These are phyloP conservation scores for Enteromius argenteus DNA, from an alignment of 2,797 vertebrate species.

Conservation along the genomic window DNA sequence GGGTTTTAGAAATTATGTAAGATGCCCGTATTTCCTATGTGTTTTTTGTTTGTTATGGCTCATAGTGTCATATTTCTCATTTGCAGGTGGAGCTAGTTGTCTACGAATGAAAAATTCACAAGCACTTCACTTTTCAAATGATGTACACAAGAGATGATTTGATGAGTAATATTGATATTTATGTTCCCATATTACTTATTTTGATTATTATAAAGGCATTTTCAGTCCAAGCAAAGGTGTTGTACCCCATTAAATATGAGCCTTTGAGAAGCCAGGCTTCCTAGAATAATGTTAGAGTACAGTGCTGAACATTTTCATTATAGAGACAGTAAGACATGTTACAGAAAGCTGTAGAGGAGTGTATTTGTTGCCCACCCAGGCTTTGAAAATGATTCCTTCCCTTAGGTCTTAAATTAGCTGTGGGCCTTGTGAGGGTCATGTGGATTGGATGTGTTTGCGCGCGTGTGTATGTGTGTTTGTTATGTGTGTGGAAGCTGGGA, in stretches of 20 bases:
- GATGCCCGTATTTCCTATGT: slow-evolving; percentile 25
- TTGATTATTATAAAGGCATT: slow-evolving; percentile 8
- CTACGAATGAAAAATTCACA: neutral
- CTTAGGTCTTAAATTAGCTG: slow-evolving; percentile 53
- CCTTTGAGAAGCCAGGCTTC: neutral
- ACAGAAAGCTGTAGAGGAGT: slow-evolving; percentile 13
- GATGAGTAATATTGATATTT: slow-evolving; percentile 26
- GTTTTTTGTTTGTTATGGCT: slow-evolving; percentile 4
- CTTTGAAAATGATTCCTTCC: slow-evolving; percentile 47
- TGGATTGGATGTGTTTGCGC: slow-evolving; percentile 13
- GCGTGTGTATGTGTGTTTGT: slow-evolving; percentile 23
- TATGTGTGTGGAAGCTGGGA: slow-evolving; percentile 28
- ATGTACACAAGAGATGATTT: slow-evolving; percentile 3
- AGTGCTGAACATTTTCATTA: neutral
- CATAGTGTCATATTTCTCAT: slow-evolving; percentile 7
- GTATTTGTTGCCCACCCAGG: slow-evolving; percentile 28
- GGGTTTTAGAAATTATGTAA: slow-evolving; percentile 64
- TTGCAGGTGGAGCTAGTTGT: neutral
- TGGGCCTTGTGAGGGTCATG: slow-evolving; percentile 34
- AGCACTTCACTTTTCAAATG: neutral
- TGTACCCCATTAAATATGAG: neutral
- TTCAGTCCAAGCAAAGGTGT: neutral
- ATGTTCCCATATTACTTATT: slow-evolving; percentile 7
- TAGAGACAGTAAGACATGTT: neutral
- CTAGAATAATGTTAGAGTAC: neutral